Conservation (phyloP, 2,797 vertebrate species). For the Octomys mimax region DNA sequence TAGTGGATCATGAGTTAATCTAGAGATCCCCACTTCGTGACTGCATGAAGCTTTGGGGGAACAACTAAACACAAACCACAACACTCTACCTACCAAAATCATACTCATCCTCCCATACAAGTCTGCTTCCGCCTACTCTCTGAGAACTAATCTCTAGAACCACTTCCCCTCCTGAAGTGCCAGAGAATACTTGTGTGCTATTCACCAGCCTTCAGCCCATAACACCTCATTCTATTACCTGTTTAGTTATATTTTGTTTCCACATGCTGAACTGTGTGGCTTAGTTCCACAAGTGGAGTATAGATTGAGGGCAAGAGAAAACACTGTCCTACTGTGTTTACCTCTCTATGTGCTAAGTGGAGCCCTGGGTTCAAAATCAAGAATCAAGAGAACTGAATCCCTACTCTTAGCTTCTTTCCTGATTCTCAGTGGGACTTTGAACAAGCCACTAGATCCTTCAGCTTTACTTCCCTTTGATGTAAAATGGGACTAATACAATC, state of each 20-base stretch:
- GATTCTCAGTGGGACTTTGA: neutral
- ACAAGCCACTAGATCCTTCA: neutral
- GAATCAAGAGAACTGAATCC: neutral
- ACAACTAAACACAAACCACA: too few species aligned
- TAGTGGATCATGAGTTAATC: too few species aligned
- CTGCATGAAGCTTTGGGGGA: too few species aligned
- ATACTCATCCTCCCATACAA: neutral
- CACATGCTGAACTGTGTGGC: neutral
- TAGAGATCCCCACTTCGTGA: too few species aligned
- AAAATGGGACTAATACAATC: neutral
- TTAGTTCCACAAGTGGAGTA: neutral
- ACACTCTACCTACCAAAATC: constrained; percentile 23
- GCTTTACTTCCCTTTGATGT: constrained; percentile 11
- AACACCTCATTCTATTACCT: neutral
- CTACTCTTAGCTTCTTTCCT: neutral
- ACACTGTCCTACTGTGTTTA: neutral
- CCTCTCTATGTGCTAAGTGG: neutral
- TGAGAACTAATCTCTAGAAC: neutral
- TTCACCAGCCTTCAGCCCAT: neutral
- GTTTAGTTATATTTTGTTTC: neutral
- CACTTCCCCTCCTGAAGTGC: neutral
- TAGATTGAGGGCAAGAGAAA: neutral
- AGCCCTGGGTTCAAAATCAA: neutral
- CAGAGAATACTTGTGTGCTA: neutral
- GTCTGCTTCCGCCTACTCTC: neutral